Evolutionary conservation across 2,888 invertebrate species (phyloP), one percentile per base, ranked within the genome.

Genomic region (Nemurella pictetii): DNA sequence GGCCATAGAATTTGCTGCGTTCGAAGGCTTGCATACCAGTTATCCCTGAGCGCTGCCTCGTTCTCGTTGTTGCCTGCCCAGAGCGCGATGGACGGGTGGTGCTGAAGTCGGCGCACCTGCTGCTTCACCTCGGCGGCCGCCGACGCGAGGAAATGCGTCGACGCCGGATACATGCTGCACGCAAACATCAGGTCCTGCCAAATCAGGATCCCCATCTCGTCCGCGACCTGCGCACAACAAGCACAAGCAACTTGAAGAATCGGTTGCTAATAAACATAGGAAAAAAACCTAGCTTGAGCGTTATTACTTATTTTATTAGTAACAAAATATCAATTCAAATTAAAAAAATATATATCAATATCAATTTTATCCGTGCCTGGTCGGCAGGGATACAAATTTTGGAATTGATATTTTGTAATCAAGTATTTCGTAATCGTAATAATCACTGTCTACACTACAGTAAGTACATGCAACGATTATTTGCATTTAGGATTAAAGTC

Each of bases 121-220:
- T 97, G 95, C 28, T 91, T 91, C 36, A 98, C 92, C 92, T 99
- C 99, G 5, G 90, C 89, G 81, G 91, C 90, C 0, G 98, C 97
- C 0, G 93, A 94, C 90, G 91, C 88, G 29, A 99, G 91, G 90
- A 96, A 99, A 0, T 92, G 91, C 0, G 91, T 88, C 85, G 94
- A 93, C 0, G 93, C 92, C 0, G 99, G 99, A 90, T 99, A 99
- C 95, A 99, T 95, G 27, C 96, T 94, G 89, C 98, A 98, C 0
- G 98, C 99, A 90, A 98, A 99, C 95, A 98, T 96, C 89, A 99
- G 94, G 90, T 99, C 99, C 90, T 99, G 99, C 99, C 99, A 99
- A 84, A 99, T 94, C 88, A 99, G 92, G 80, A 99, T 95, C 0
- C 99, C 99, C 83, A 96, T 91, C 89, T 95, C 93, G 89, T 99